Percentiles rank a stretch among this genome's conserved stretches.
Conservation (phyloP, 2,888 invertebrate genomes). For the Pammene aurita region DNA sequence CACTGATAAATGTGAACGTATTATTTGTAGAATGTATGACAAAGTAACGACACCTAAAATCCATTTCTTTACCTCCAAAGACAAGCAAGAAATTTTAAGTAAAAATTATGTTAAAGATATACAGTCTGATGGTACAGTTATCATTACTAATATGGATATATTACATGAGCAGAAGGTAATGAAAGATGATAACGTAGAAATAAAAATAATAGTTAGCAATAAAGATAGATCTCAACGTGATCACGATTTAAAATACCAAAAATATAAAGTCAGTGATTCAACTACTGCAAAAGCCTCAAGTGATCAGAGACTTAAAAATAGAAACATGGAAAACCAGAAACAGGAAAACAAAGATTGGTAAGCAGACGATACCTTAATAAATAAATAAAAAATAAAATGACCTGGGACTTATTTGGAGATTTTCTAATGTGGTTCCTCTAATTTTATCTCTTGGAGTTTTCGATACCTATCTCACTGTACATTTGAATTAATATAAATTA, state of each 20-base stretch:
- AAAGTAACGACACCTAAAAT: background rate
- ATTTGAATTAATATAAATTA: background rate
- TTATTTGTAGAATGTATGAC: slow-evolving; percentile 36
- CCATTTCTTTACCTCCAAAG: background rate
- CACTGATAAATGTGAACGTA: slow-evolving; percentile 40
- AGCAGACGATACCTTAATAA: background rate
- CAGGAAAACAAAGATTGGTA: slow-evolving; percentile 13
- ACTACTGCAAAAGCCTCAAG: background rate
- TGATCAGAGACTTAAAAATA: background rate
- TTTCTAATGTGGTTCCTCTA: too few species aligned
- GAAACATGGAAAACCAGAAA: background rate
- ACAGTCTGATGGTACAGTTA: background rate
- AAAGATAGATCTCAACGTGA: background rate
- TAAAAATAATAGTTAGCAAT: background rate
- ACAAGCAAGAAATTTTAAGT: background rate
- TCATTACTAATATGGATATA: background rate
- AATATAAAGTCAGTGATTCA: background rate
- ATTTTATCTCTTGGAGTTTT: too few species aligned
- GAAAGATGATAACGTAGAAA: background rate
- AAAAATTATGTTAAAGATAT: background rate
- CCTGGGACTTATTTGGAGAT: too few species aligned
- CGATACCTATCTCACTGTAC: too few species aligned
- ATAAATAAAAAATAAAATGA: too few species aligned
- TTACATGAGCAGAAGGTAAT: background rate
- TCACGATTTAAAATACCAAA: background rate